These are phyloP conservation scores for Goniozus legneri DNA, from an alignment of 1,140 invertebrate genomes.

Conservation along the genomic window DNA sequence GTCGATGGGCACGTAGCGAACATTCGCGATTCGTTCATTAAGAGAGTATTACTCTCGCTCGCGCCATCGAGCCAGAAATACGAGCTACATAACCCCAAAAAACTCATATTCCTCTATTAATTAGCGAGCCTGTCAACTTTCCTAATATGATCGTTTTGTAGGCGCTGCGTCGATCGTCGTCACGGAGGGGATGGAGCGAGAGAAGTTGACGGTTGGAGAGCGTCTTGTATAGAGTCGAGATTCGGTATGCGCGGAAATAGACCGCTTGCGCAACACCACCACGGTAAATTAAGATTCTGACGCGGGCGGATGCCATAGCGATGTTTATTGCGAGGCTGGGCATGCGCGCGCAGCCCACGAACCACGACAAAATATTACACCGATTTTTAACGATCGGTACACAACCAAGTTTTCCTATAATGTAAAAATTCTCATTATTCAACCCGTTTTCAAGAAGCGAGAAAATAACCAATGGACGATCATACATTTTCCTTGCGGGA, in stretches of 20 bases:
- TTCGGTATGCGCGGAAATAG: constrained; percentile 34
- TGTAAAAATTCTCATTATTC: not conserved
- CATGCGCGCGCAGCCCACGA: constrained; percentile 7
- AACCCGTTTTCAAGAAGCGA: not conserved
- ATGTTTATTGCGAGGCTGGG: constrained; percentile 36
- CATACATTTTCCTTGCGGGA: constrained; percentile 9
- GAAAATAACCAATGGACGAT: not conserved
- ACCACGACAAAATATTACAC: constrained; percentile 1
- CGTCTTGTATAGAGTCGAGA: constrained; percentile 7
- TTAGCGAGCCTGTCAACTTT: too few relatives aligned
- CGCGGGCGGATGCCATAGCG: constrained; percentile 39
- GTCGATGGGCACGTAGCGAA: too few relatives aligned
- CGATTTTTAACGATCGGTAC: not conserved
- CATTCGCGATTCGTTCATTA: too few relatives aligned
- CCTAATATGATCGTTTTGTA: not conserved
- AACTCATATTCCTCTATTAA: not conserved
- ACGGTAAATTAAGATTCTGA: constrained; percentile 44
- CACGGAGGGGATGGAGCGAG: not conserved
- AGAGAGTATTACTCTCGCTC: too few relatives aligned
- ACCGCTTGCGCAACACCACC: constrained; percentile 33
- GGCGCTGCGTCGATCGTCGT: too few relatives aligned
- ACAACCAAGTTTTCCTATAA: not conserved
- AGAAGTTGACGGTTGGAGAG: not conserved
- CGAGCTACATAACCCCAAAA: not conserved
- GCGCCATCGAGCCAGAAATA: not conserved